Evolutionary conservation across 2,888 invertebrate species (phyloP), one percentile per base, ranked within the genome.

Genomic region (Bellardia bayeri): DNA sequence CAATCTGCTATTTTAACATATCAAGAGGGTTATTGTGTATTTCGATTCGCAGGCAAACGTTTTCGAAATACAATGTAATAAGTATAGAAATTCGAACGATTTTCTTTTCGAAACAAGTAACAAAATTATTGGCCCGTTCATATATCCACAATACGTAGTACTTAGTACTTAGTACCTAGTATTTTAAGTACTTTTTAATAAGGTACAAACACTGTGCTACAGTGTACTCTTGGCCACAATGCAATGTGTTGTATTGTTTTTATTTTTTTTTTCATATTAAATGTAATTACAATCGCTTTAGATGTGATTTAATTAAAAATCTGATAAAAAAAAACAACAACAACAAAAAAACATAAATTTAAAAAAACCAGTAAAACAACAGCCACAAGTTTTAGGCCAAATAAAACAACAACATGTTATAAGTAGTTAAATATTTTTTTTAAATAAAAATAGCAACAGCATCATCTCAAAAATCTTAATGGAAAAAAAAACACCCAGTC

Each of bases 341-440:
- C 37, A 37, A 37, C 37, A 4, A 45, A 16, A 37, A 71, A 9
- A 71, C 40, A 11, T 11, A 23, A 45, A 16, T 63, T 64, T n/a
- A n/a, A 37, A 14, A 37, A 75, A 81, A 71, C 80, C 71, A 63
- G 71, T 42, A 66, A 66, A 58, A 74, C 74, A 74, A 74, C 74
- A 56, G 58, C 16, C 64, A 66, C 64, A 74, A 64, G 7, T 72
- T 81, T 72, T 72, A 64, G 30, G 63, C 40, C 30, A 64, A 37
- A 71, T n/a, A 33, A 40, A 40, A 51, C 45, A 11, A 11, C 45
- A 37, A 54, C 56, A 33, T 72, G 42, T 23, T 23, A 54, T 33
- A 72, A 81, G 13, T 64, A 33, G 78, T 78, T 64, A 42, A 51
- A 49, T 23, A 63, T 30, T 13, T 14, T 61, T 13, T 37, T 45